Conservation (phyloP, 2,888 invertebrate genomes). For the Corythucha ciliata region DNA sequence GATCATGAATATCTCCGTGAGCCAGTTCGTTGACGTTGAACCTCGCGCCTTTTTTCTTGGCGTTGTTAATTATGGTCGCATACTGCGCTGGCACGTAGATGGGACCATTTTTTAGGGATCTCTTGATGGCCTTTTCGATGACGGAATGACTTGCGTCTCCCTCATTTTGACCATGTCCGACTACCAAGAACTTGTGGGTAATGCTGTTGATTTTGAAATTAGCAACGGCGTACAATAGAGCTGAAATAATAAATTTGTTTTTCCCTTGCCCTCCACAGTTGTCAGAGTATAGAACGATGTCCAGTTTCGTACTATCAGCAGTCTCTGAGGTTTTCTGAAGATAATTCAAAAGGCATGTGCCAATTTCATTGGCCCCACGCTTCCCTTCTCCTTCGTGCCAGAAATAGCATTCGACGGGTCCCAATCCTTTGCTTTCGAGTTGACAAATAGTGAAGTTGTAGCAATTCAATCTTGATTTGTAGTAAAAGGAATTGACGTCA, state of each 20-base stretch:
- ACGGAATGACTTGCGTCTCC: slow-evolving; percentile 34
- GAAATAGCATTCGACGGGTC: slow-evolving; percentile 25
- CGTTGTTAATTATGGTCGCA: slow-evolving; percentile 24
- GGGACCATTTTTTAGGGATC: slow-evolving; percentile 22
- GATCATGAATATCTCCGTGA: slow-evolving; percentile 21
- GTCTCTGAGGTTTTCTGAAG: background rate
- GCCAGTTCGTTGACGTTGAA: slow-evolving; percentile 24
- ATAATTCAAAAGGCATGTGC: slow-evolving; percentile 25
- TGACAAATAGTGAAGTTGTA: slow-evolving; percentile 33
- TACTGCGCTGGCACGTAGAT: slow-evolving; percentile 29
- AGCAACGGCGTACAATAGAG: slow-evolving; percentile 10
- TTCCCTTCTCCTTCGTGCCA: slow-evolving; percentile 30
- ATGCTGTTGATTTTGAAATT: slow-evolving; percentile 14
- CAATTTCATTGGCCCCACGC: slow-evolving; percentile 31
- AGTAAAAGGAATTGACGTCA: slow-evolving; percentile 33
- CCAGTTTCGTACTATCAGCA: slow-evolving; percentile 8
- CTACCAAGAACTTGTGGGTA: slow-evolving; percentile 33
- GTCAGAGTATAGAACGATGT: slow-evolving; percentile 32
- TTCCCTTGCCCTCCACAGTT: slow-evolving; percentile 36
- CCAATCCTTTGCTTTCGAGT: background rate
- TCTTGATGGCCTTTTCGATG: slow-evolving; percentile 32
- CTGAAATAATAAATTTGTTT: slow-evolving; percentile 33
- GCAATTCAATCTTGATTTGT: slow-evolving; percentile 32
- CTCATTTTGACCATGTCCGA: slow-evolving; percentile 35
- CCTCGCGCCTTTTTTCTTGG: slow-evolving; percentile 27